Conservation (phyloP, 2,797 vertebrate species). For the Ceryle rudis region DNA sequence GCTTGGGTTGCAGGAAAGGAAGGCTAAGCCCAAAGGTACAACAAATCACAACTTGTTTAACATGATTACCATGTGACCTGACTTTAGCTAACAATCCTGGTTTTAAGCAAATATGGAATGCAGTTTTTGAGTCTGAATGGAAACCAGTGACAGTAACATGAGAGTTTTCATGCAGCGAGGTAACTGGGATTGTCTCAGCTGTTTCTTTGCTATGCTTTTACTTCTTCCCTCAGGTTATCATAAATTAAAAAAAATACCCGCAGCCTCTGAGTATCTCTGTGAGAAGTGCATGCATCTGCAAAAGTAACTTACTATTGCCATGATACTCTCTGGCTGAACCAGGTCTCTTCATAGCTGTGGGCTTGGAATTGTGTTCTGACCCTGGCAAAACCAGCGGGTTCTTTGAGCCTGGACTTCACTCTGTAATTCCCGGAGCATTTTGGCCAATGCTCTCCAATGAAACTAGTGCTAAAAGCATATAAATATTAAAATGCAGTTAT, state of each 20-base stretch:
- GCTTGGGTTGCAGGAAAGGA: background rate
- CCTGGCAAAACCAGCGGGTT: background rate
- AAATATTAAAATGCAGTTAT: background rate
- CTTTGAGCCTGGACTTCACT: rapidly evolving
- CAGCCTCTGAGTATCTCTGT: background rate
- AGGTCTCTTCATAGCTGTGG: background rate
- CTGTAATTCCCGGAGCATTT: background rate
- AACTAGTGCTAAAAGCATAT: background rate
- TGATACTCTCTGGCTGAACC: background rate
- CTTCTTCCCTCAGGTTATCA: background rate
- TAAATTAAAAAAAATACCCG: background rate
- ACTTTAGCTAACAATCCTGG: background rate
- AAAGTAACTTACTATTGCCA: background rate
- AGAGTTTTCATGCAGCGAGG: background rate
- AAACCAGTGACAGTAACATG: background rate
- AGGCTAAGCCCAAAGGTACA: constrained; percentile 25
- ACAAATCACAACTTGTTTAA: constrained; percentile 36
- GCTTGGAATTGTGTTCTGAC: background rate
- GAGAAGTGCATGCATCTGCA: background rate
- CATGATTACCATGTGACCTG: background rate
- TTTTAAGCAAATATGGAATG: background rate
- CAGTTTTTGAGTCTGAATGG: background rate
- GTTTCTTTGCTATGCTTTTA: background rate
- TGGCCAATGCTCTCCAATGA: background rate
- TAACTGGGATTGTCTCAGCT: background rate